These are phyloP conservation scores for Bambusicola thoracicus DNA, from an alignment of 2,113 vertebrate species.

Conservation along the genomic window DNA sequence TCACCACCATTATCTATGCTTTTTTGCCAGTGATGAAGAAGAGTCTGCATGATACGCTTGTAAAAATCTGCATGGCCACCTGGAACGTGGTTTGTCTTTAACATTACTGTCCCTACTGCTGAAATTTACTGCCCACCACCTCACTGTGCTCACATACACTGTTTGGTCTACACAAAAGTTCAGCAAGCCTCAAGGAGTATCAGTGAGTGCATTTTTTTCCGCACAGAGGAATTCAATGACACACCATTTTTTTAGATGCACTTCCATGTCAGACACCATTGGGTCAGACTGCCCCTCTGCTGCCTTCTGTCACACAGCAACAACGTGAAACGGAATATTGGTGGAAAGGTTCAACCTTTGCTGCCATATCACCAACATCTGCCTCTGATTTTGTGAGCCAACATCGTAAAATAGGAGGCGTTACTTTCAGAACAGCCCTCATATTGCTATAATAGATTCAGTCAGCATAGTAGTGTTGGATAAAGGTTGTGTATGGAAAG, in stretches of 20 bases:
- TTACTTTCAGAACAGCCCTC: not conserved
- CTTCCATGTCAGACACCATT: no score
- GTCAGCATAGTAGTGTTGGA: not conserved
- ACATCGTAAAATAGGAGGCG: not conserved
- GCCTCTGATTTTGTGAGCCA: not conserved
- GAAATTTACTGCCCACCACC: no score
- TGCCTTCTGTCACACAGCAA: no score
- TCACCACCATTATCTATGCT: no score
- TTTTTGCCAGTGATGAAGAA: no score
- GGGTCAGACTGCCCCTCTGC: no score
- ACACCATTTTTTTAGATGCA: no score
- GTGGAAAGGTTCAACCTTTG: not conserved
- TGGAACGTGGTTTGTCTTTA: no score
- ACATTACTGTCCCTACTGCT: not conserved
- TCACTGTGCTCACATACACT: not conserved
- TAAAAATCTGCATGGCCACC: no score
- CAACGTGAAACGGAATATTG: no score
- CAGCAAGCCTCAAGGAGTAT: not conserved
- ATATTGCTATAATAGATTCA: not conserved
- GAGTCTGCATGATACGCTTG: no score
- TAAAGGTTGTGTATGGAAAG: not conserved
- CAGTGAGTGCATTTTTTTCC: not conserved
- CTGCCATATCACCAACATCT: not conserved
- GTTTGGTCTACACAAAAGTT: not conserved
- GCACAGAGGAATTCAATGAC: no score